Evolutionary conservation across 1,140 invertebrate genomes (phyloP).

Genomic region (Ceratoteleas bidentatus): DNA sequence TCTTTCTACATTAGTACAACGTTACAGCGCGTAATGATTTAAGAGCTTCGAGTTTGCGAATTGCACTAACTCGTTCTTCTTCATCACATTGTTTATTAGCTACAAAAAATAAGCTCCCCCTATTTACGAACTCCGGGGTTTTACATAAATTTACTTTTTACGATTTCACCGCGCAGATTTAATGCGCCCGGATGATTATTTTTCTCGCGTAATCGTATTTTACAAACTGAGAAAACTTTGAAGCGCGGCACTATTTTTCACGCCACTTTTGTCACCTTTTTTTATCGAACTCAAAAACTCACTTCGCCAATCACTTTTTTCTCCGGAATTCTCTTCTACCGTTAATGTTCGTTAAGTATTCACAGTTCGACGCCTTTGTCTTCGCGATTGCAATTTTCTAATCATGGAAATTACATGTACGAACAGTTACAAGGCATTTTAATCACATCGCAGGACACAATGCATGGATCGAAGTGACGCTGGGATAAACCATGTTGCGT

Average conservation of each 20-base stretch:
- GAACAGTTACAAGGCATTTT: too few relatives aligned
- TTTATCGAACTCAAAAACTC: not conserved
- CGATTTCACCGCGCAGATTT: not conserved
- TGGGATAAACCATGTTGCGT: too few relatives aligned
- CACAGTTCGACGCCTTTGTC: too few relatives aligned
- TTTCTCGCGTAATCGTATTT: not conserved
- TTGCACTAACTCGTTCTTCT: conserved; percentile 8
- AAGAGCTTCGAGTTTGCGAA: conserved; percentile 22
- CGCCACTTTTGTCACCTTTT: not conserved
- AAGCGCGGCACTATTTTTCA: not conserved
- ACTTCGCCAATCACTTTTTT: too few relatives aligned
- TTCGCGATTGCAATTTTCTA: too few relatives aligned
- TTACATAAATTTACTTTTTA: not conserved
- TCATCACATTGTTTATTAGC: conserved; percentile 21
- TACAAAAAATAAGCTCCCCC: conserved; percentile 8
- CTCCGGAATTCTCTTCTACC: too few relatives aligned
- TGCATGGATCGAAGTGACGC: too few relatives aligned
- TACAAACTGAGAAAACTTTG: not conserved
- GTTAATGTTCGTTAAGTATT: too few relatives aligned
- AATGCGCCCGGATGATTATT: not conserved
- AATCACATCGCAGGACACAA: too few relatives aligned
- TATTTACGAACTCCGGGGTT: not conserved
- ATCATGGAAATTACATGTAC: too few relatives aligned
- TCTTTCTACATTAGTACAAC: conserved; percentile 23
- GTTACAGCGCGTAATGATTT: conserved; percentile 17